Conservation (phyloP, 2,113 vertebrate genomes). For the Centropristis striata region DNA sequence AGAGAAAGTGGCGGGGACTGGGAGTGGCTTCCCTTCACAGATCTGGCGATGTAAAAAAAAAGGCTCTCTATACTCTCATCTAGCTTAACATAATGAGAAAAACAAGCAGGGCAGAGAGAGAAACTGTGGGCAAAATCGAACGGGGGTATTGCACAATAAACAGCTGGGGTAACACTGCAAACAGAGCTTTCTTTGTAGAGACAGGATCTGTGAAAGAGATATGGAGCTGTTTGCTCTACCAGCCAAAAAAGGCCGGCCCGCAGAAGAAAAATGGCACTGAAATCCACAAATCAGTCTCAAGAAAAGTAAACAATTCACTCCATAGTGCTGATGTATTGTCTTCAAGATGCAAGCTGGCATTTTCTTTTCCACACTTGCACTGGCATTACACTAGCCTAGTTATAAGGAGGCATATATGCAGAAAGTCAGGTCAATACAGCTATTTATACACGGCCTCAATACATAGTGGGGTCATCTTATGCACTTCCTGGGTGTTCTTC, state of each 20-base stretch:
- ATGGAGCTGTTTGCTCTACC: conserved; percentile 63
- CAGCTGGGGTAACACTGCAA: conserved; percentile 60
- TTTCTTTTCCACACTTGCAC: conserved; percentile 65
- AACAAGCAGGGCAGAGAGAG: conserved; percentile 46
- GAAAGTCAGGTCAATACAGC: conserved; percentile 78
- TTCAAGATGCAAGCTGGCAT: conserved; percentile 69
- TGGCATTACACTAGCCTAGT: conserved; percentile 60
- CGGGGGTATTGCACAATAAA: conserved; percentile 56
- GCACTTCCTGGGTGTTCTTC: conserved; percentile 65
- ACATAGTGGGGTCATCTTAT: conserved; percentile 64
- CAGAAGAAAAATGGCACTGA: conserved; percentile 58
- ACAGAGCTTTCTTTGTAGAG: conserved; percentile 64
- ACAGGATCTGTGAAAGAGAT: conserved; percentile 65
- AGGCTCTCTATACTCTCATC: conserved; percentile 40
- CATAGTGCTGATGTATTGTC: conserved; percentile 73
- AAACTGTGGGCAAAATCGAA: conserved; percentile 63
- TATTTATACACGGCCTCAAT: conserved; percentile 79
- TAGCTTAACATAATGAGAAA: conserved; percentile 66
- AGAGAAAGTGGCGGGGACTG: conserved; percentile 30
- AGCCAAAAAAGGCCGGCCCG: conserved; percentile 61
- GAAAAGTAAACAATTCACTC: conserved; percentile 78
- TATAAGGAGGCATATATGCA: conserved; percentile 65
- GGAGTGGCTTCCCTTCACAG: conserved; percentile 56
- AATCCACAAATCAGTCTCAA: conserved; percentile 75
- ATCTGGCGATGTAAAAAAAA: conserved; percentile 45